Percentiles rank a stretch among this genome's conserved stretches.
Conservation (phyloP, 1,140 invertebrate genomes). For the Leptopilina clavipes region DNA sequence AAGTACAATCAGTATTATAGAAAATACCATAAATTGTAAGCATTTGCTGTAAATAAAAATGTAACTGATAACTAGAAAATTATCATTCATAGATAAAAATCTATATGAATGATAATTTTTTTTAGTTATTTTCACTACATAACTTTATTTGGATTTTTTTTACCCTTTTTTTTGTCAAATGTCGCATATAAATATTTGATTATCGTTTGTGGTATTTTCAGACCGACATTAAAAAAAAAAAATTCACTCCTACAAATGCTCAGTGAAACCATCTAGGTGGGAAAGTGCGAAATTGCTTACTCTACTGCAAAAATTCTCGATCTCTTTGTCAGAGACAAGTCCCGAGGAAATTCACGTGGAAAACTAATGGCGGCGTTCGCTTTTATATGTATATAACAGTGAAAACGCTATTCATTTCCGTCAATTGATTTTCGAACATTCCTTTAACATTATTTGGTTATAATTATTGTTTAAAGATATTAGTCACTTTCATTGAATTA, state of each 20-base stretch:
- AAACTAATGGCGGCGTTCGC: not conserved
- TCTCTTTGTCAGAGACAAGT: constrained; percentile 11
- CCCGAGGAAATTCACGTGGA: constrained; percentile 9
- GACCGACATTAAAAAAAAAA: not conserved
- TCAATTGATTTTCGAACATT: not conserved
- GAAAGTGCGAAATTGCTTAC: constrained; percentile 12
- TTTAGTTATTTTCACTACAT: too few species aligned
- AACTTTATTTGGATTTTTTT: too few species aligned
- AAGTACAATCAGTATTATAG: too few species aligned
- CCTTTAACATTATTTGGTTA: too few species aligned
- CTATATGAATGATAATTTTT: too few species aligned
- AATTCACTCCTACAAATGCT: not conserved
- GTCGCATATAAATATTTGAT: not conserved
- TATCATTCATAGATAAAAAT: too few species aligned
- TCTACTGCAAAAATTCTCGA: constrained; percentile 11
- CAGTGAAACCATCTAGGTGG: constrained; percentile 14
- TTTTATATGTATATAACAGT: too few species aligned
- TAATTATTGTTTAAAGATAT: too few species aligned
- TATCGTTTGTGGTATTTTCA: constrained; percentile 4
- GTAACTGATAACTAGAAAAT: too few species aligned
- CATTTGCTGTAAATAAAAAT: too few species aligned
- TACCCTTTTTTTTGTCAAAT: not conserved
- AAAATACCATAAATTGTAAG: too few species aligned
- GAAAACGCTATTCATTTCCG: not conserved
- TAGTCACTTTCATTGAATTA: too few species aligned